phyloP scores from a whole-genome alignment of 2,888 invertebrate genomes.

The Aporophyla nigra region DNA sequence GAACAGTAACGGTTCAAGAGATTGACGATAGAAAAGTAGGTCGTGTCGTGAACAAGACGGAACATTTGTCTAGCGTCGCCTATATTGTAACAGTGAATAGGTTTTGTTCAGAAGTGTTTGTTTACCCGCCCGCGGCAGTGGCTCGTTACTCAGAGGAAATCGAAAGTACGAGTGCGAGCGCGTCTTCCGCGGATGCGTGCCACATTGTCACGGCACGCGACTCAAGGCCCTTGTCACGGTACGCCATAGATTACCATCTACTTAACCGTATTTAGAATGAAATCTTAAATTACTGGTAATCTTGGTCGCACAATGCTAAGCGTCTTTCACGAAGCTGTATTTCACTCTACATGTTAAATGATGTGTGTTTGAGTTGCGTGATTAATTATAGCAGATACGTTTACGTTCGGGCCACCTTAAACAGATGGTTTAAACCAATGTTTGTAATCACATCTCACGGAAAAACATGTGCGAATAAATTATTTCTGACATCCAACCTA shows the following conservation, averaged over 20 bases:
- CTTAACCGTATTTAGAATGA: slow-evolving; percentile 48
- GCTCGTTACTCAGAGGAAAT: slow-evolving; percentile 74
- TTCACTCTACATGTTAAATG: slow-evolving; percentile 27
- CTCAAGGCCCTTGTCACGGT: slow-evolving; percentile 58
- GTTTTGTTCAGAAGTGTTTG: slow-evolving; percentile 61
- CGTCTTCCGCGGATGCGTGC: slow-evolving; percentile 73
- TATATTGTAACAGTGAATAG: slow-evolving; percentile 62
- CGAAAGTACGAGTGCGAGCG: slow-evolving; percentile 77
- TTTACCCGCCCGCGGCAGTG: slow-evolving; percentile 63
- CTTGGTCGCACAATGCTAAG: slow-evolving; percentile 22
- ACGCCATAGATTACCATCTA: slow-evolving; percentile 44
- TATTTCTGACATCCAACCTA: slow-evolving; percentile 61
- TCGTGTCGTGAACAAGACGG: slow-evolving; percentile 52
- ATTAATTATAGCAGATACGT: slow-evolving; percentile 38
- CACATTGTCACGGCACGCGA: slow-evolving; percentile 70
- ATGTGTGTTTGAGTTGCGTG: slow-evolving; percentile 36
- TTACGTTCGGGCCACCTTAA: slow-evolving; percentile 19
- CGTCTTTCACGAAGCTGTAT: slow-evolving; percentile 36
- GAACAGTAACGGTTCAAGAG: slow-evolving; percentile 54
- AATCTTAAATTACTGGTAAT: slow-evolving; percentile 37
- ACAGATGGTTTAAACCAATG: slow-evolving; percentile 47
- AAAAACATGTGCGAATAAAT: slow-evolving; percentile 57
- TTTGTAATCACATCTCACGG: slow-evolving; percentile 51
- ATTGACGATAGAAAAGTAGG: slow-evolving; percentile 62
- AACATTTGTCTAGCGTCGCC: slow-evolving; percentile 49